Percentiles rank a stretch among this genome's conserved stretches.
phyloP scores from a whole-genome alignment of 53 echinoderm and acorn worm species.

The Patiria pectinifera region DNA sequence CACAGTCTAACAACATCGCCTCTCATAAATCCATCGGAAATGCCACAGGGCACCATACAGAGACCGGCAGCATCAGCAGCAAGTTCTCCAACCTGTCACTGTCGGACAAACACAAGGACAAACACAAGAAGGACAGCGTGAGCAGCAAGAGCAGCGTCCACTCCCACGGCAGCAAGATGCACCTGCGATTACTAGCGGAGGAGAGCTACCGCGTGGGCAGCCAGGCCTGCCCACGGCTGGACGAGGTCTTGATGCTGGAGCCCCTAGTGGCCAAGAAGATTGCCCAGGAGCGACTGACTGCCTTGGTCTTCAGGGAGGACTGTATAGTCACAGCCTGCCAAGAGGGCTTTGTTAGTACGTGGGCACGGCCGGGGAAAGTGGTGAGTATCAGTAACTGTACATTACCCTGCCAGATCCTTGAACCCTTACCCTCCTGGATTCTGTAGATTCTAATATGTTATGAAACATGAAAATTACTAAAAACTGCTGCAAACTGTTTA shows the following conservation, averaged over 20 bases:
- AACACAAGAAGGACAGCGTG: slow-evolving; percentile 95
- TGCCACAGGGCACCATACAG: slow-evolving; percentile 74
- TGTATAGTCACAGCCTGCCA: slow-evolving; percentile 96
- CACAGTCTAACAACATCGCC: slow-evolving; percentile 87
- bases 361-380: slow-evolving; percentile 99
- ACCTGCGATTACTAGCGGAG: slow-evolving; percentile 79
- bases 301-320: slow-evolving; percentile 92
- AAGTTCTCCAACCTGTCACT: slow-evolving; percentile 83
- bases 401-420: background rate
- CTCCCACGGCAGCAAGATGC: slow-evolving; percentile 89
- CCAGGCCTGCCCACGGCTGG: slow-evolving; percentile 89
- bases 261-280: slow-evolving; percentile 94
- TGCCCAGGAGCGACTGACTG: slow-evolving; percentile 92
- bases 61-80: slow-evolving; percentile 78
- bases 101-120: slow-evolving; percentile 93
- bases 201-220: slow-evolving; percentile 87
- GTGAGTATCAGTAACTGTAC: slow-evolving; percentile 69
- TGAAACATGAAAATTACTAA: background rate
- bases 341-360: slow-evolving; percentile 97
- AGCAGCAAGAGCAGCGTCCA: slow-evolving; percentile 92
- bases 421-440: background rate
- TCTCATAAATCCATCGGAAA: slow-evolving; percentile 75
- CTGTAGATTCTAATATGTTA: too few species aligned
- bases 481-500: background rate
- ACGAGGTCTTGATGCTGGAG: slow-evolving; percentile 92